These are phyloP conservation scores for Anthopleura sola DNA, from an alignment of 64 coral and sea anemone species.

Conservation along the genomic window DNA sequence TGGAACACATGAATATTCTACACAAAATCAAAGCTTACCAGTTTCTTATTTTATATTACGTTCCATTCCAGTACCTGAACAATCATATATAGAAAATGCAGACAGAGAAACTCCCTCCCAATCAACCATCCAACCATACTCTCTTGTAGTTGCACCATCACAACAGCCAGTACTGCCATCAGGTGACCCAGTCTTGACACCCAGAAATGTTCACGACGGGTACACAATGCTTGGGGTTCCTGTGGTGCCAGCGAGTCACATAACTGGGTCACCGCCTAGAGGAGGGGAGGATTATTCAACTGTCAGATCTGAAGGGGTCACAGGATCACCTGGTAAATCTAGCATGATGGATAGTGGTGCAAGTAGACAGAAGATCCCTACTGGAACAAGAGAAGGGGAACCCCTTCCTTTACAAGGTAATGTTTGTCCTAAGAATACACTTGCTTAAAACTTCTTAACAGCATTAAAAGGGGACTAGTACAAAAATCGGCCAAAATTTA, in stretches of 20 bases:
- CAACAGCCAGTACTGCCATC: background rate
- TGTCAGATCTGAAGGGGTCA: background rate
- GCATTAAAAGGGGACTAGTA: too few species aligned
- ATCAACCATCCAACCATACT: background rate
- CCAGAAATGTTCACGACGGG: constrained; percentile 17
- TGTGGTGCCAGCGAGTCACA: background rate
- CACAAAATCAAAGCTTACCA: too few species aligned
- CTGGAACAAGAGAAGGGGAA: background rate
- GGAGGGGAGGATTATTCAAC: background rate
- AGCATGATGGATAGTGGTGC: background rate
- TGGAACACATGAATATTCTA: too few species aligned
- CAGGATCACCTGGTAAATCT: background rate
- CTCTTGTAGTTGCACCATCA: background rate
- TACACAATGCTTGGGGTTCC: constrained; percentile 41
- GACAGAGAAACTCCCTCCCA: background rate
- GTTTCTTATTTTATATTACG: too few species aligned
- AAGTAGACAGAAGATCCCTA: background rate
- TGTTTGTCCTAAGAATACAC: background rate
- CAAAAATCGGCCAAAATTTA: too few species aligned
- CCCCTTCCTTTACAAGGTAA: constrained; percentile 25
- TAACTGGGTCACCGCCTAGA: background rate
- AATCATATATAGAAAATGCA: background rate
- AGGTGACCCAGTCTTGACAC: background rate
- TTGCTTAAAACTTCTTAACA: too few species aligned
- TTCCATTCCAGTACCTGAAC: background rate